phyloP scores from a whole-genome alignment of 2,797 vertebrate genomes.

The Centropyge bicolor region DNA sequence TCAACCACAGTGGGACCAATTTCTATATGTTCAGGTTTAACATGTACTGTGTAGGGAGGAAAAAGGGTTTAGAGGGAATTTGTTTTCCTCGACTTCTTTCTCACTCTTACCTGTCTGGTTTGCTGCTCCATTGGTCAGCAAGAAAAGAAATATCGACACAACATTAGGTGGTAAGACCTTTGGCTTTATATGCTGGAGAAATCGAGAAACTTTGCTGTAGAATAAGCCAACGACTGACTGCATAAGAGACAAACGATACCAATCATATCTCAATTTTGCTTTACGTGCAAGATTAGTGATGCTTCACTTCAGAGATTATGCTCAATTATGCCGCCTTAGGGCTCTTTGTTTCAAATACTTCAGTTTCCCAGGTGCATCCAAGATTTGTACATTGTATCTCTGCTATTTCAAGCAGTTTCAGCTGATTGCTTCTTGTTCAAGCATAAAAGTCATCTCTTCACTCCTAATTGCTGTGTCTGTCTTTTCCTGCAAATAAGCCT shows the following conservation, averaged over 20 bases:
- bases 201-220: conserved; percentile 62
- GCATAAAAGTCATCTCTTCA: conserved; percentile 73
- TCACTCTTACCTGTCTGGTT: conserved; percentile 98
- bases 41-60: conserved; percentile 9
- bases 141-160: conserved; percentile 85
- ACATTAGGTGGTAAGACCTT: conserved; percentile 86
- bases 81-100: conserved; percentile 37
- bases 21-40: conserved; percentile 21
- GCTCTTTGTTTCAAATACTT: conserved; percentile 69
- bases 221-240: conserved; percentile 49
- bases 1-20: conserved; percentile 7
- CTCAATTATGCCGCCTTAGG: conserved; percentile 76
- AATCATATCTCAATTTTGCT: conserved; percentile 63
- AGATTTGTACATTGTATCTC: conserved; percentile 70
- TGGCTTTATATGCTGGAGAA: conserved; percentile 57
- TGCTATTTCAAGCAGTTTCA: conserved; percentile 71
- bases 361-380: conserved; percentile 79
- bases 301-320: conserved; percentile 67
- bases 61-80: conserved; percentile 34
- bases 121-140: conserved; percentile 98
- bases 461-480: conserved; percentile 66
- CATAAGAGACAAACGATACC: conserved; percentile 64
- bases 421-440: conserved; percentile 77
- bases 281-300: conserved; percentile 68
- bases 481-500: conserved; percentile 48